Conservation (phyloP, 2,797 vertebrate species). For the Hyperoplus lanceolatus region DNA sequence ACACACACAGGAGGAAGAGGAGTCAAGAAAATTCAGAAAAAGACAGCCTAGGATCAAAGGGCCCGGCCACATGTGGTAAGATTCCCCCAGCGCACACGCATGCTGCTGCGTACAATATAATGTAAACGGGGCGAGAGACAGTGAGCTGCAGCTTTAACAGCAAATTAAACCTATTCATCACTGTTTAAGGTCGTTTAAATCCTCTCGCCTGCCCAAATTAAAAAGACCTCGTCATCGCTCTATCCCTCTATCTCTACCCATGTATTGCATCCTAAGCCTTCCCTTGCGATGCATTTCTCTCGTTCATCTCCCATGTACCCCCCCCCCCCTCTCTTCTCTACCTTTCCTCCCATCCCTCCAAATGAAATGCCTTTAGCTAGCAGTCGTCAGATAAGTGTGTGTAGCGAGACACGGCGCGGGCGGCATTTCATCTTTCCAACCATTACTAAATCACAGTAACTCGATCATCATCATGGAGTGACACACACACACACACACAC, state of each 20-base stretch:
- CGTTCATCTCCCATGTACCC: constrained; percentile 37
- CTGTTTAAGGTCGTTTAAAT: constrained; percentile 58
- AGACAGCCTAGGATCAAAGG: constrained; percentile 36
- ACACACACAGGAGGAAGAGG: constrained; percentile 31
- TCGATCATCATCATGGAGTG: constrained; percentile 77
- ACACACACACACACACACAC: constrained; percentile 28
- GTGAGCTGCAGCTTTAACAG: constrained; percentile 45
- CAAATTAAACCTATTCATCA: constrained; percentile 76
- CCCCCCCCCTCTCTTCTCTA: background rate
- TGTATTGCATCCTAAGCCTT: constrained; percentile 35
- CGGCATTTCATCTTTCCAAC: constrained; percentile 77
- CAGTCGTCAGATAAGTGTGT: constrained; percentile 76
- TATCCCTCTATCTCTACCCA: constrained; percentile 42
- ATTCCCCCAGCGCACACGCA: constrained; percentile 30
- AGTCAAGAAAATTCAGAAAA: constrained; percentile 29
- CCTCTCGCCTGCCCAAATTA: constrained; percentile 49
- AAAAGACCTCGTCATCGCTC: constrained; percentile 56
- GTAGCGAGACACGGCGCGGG: constrained; percentile 61
- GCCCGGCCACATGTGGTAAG: constrained; percentile 24
- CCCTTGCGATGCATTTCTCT: constrained; percentile 17
- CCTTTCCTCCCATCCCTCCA: constrained; percentile 32
- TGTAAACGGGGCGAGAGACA: constrained; percentile 48
- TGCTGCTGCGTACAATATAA: constrained; percentile 9
- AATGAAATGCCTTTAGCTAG: constrained; percentile 78
- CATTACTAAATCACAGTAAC: constrained; percentile 79